Percentiles rank a stretch among this genome's conserved stretches.
These are phyloP conservation scores for Gallinago nigripennis DNA, from an alignment of 2,797 vertebrate genomes.

Conservation along the genomic window DNA sequence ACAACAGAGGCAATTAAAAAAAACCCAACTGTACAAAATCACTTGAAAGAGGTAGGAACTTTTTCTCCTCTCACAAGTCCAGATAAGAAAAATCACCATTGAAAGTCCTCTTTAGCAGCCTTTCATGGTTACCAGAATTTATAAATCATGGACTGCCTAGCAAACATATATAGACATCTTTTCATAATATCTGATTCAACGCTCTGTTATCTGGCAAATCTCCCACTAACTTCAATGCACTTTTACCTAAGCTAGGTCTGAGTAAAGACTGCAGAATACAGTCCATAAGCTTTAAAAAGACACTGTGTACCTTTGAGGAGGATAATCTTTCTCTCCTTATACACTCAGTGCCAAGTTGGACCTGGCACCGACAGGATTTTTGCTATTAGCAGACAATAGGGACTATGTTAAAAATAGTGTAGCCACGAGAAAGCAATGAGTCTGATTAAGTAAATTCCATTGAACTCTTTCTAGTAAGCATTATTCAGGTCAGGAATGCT, in stretches of 20 bases:
- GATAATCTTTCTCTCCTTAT: constrained; percentile 24
- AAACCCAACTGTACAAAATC: not conserved
- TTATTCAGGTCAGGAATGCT: constrained; percentile 85
- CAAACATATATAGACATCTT: constrained; percentile 14
- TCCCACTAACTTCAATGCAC: not conserved
- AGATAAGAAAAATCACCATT: constrained; percentile 20
- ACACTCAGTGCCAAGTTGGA: constrained; percentile 52
- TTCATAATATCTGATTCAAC: constrained; percentile 42
- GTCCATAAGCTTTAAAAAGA: constrained; percentile 27
- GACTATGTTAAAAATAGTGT: constrained; percentile 70
- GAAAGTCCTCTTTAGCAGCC: not conserved
- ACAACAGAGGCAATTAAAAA: constrained; percentile 12
- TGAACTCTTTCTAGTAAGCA: constrained; percentile 84
- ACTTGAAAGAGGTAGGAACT: not conserved
- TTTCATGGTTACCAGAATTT: constrained; percentile 16
- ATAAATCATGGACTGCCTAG: not conserved
- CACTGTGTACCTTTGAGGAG: constrained; percentile 28
- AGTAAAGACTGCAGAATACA: constrained; percentile 37
- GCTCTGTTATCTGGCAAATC: constrained; percentile 28
- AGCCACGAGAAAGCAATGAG: constrained; percentile 77
- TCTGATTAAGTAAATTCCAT: constrained; percentile 85
- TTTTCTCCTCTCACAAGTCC: not conserved
- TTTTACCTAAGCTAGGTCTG: constrained; percentile 26
- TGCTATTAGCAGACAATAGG: constrained; percentile 68
- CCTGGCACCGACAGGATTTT: constrained; percentile 61